Percentiles rank a stretch among this genome's conserved stretches.
Evolutionary conservation across 2,888 invertebrate species (phyloP).

Genomic region (Saturnia japonica): DNA sequence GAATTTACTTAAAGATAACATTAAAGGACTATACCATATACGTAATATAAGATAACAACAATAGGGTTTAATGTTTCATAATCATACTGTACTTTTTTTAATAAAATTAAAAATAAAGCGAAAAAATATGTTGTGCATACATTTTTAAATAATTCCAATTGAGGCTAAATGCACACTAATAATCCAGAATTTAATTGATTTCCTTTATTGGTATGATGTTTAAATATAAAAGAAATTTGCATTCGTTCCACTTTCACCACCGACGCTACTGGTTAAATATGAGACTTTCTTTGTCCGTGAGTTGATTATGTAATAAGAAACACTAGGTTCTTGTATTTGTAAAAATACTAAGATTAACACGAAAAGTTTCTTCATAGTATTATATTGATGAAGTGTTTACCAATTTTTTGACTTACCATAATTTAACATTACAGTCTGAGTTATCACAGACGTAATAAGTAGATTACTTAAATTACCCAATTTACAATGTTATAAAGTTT

Average conservation of each 20-base stretch:
- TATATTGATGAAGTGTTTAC: not conserved
- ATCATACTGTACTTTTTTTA: too few relatives aligned
- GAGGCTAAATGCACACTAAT: not conserved
- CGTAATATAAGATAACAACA: not conserved
- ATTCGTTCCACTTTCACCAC: conserved; percentile 65
- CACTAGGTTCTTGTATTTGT: not conserved
- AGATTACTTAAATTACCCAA: too few relatives aligned
- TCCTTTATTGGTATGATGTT: conserved; percentile 27
- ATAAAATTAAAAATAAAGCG: not conserved
- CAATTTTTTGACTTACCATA: not conserved
- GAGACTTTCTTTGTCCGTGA: conserved; percentile 50
- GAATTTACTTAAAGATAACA: not conserved
- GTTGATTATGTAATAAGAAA: conserved; percentile 21
- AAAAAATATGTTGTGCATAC: not conserved
- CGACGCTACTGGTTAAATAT: conserved; percentile 39
- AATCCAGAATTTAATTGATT: not conserved
- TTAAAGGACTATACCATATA: not conserved
- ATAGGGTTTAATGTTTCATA: not conserved
- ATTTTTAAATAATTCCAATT: too few relatives aligned
- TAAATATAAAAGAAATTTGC: conserved; percentile 58
- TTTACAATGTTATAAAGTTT: too few relatives aligned
- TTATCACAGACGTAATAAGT: not conserved
- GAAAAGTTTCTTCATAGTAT: not conserved
- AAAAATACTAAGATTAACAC: conserved; percentile 17
- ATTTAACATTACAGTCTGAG: not conserved